Conservation (phyloP, 2,888 invertebrate species). For the Melikaiella ostensackeni region DNA sequence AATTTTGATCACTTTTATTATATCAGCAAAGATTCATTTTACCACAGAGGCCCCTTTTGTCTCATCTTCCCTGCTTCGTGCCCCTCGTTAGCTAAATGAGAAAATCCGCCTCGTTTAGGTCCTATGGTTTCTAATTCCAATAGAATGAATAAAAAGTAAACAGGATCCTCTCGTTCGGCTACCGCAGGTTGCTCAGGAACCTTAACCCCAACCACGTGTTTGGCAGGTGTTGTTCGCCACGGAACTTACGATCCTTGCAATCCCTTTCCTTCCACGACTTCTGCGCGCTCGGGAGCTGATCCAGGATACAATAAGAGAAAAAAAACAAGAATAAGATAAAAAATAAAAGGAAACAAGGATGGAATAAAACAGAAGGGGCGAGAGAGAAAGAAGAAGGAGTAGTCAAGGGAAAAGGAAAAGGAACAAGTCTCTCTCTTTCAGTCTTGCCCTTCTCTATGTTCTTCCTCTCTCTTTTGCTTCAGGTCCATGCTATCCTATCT, state of each 20-base stretch:
- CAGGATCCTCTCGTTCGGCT: conserved; percentile 31
- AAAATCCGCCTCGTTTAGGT: background rate
- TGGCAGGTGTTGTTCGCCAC: conserved; percentile 60
- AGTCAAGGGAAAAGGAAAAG: conserved; percentile 39
- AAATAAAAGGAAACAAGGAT: conserved; percentile 31
- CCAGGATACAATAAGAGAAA: conserved; percentile 39
- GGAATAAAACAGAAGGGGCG: conserved; percentile 12
- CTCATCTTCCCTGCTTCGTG: background rate
- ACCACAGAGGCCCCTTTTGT: too few relatives aligned
- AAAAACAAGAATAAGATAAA: conserved; percentile 39
- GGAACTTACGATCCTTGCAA: conserved; percentile 49
- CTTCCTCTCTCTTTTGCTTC: conserved; percentile 23
- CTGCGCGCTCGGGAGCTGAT: conserved; percentile 45
- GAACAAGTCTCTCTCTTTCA: conserved; percentile 31
- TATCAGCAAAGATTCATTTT: too few relatives aligned
- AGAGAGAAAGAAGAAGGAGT: conserved; percentile 38
- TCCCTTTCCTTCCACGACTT: conserved; percentile 27
- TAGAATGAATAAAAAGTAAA: conserved; percentile 13
- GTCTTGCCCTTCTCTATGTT: conserved; percentile 16
- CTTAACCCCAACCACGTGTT: conserved; percentile 51
- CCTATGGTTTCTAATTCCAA: conserved; percentile 8
- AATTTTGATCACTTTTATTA: too few relatives aligned
- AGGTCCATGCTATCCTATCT: conserved; percentile 55
- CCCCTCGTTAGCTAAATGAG: background rate
- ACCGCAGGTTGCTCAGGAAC: conserved; percentile 46